phyloP scores from a whole-genome alignment of 1,140 invertebrate species.

The Formica selysi region DNA sequence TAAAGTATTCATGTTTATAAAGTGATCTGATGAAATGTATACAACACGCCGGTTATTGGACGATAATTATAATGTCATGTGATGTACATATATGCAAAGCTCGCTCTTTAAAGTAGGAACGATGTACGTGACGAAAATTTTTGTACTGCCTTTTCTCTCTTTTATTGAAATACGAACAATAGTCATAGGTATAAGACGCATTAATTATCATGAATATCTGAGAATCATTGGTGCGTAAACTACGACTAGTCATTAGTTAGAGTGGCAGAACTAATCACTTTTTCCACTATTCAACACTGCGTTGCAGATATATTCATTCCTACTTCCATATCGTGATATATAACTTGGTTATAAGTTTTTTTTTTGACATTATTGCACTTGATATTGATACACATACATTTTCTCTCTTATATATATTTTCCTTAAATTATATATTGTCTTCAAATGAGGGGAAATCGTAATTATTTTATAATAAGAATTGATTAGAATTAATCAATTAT shows the following conservation, averaged over 20 bases:
- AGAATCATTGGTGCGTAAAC: slow-evolving; percentile 18
- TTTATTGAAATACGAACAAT: slow-evolving; percentile 9
- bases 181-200: background rate
- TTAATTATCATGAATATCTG: slow-evolving; percentile 30
- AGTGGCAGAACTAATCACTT: slow-evolving; percentile 49
- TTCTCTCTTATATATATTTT: background rate
- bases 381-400: slow-evolving; percentile 14
- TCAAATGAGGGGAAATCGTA: background rate
- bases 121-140: background rate
- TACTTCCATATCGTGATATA: background rate
- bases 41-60: background rate
- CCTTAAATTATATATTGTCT: background rate
- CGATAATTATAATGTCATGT: slow-evolving; percentile 14
- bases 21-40: background rate
- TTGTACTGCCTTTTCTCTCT: background rate
- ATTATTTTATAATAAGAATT: background rate
- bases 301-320: slow-evolving; percentile 28
- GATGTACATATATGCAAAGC: background rate
- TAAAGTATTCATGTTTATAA: background rate
- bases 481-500: background rate
- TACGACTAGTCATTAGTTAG: slow-evolving; percentile 27
- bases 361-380: background rate
- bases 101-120: background rate
- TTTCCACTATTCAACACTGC: slow-evolving; percentile 15
- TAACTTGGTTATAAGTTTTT: background rate